A percentile compares a stretch with the other conserved stretches of the same genome.
phyloP scores from a whole-genome alignment of 2,797 vertebrate genomes.

The Melanogrammus aeglefinus region DNA sequence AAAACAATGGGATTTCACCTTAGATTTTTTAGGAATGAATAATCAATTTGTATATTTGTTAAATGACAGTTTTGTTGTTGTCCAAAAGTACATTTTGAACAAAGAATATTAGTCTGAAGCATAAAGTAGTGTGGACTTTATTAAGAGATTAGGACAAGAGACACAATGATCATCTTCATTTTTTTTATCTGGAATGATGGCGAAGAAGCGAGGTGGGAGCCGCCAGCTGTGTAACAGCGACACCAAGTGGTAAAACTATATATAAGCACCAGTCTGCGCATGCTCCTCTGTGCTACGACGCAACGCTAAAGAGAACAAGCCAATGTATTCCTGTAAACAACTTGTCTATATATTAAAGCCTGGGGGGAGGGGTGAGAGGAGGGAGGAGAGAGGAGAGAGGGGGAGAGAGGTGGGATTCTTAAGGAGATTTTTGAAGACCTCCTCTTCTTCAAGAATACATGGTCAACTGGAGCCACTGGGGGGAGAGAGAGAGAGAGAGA shows the following conservation, averaged over 20 bases:
- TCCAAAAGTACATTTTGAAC: no score
- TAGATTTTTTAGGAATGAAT: no score
- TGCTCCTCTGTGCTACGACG: no score
- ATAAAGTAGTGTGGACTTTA: not conserved
- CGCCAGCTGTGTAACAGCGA: not conserved
- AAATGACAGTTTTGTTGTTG: no score
- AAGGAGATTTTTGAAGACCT: not conserved
- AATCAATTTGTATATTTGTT: no score
- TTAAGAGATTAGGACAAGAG: not conserved
- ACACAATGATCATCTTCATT: not conserved
- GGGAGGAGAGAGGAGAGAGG: conserved; percentile 2
- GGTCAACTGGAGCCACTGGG: conserved; percentile 89
- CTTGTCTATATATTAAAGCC: not conserved
- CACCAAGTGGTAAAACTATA: not conserved
- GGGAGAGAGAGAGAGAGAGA: conserved; percentile 11
- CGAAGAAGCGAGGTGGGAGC: not conserved
- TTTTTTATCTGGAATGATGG: not conserved
- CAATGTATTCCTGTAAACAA: not conserved
- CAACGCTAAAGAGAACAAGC: not conserved
- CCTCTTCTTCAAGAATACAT: conserved; percentile 83
- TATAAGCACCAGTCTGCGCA: not conserved
- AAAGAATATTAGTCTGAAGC: not conserved
- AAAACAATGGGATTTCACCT: no score
- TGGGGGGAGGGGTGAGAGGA: not conserved
- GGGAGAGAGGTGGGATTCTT: not conserved